phyloP scores from a whole-genome alignment of 2,797 vertebrate genomes.

The Lacerta bilineata region DNA sequence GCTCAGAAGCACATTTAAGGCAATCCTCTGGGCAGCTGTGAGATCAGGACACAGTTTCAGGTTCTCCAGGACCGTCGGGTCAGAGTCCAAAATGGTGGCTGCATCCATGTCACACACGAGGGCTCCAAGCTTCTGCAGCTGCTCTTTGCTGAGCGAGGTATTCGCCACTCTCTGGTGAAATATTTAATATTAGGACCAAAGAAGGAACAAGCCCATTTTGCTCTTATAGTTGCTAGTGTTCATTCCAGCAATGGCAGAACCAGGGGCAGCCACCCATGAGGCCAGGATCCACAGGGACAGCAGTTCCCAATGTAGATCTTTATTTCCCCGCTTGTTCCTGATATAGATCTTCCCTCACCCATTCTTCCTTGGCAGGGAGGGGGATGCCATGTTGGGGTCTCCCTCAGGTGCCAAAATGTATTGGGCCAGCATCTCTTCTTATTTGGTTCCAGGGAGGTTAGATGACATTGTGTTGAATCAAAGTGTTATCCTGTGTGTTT shows the following conservation, averaged over 20 bases:
- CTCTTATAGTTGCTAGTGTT: background rate
- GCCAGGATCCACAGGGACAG: too few relatives aligned
- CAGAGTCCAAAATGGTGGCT: background rate
- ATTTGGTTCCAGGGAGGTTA: too few relatives aligned
- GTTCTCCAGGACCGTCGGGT: conserved; percentile 56
- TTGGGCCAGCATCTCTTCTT: too few relatives aligned
- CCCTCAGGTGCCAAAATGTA: too few relatives aligned
- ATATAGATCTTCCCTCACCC: too few relatives aligned
- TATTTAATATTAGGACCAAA: background rate
- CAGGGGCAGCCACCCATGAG: too few relatives aligned
- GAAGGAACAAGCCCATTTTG: background rate
- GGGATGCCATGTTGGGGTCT: too few relatives aligned
- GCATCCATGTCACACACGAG: conserved; percentile 75
- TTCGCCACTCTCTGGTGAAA: conserved; percentile 45
- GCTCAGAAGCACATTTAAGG: conserved; percentile 66
- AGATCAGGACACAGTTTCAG: conserved; percentile 69
- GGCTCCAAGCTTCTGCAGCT: conserved; percentile 61
- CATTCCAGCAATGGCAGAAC: background rate
- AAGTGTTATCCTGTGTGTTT: too few relatives aligned
- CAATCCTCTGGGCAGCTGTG: background rate
- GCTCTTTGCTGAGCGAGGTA: conserved; percentile 30
- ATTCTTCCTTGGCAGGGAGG: too few relatives aligned
- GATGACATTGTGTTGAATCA: too few relatives aligned
- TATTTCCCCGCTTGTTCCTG: too few relatives aligned
- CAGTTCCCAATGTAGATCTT: too few relatives aligned